Conservation (phyloP, 2,888 invertebrate species). For the Helleia helle region DNA sequence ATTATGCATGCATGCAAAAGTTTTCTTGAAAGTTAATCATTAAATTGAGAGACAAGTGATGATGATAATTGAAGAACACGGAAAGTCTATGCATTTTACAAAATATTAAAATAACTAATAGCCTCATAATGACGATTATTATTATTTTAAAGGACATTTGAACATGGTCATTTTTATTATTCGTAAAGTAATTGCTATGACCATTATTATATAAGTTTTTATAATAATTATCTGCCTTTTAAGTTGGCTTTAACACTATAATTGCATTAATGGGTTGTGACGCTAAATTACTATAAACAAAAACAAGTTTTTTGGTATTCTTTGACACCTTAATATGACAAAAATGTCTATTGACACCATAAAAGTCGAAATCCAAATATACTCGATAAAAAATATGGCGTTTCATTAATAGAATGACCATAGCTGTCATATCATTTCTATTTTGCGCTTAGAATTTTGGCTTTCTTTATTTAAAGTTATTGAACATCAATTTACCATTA, state of each 20-base stretch:
- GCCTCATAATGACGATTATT: too few relatives aligned
- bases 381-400: not conserved
- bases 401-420: not conserved
- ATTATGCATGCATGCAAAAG: too few relatives aligned
- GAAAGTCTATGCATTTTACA: too few relatives aligned
- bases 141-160: constrained; percentile 3
- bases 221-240: constrained; percentile 4
- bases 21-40: too few relatives aligned
- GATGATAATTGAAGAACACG: too few relatives aligned
- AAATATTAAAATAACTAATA: too few relatives aligned
- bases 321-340: not conserved
- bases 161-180: not conserved
- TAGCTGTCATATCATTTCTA: not conserved
- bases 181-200: not conserved
- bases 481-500: too few relatives aligned
- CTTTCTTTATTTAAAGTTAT: too few relatives aligned
- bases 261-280: constrained; percentile 6
- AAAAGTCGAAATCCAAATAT: not conserved
- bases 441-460: constrained; percentile 7
- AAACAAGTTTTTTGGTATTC: not conserved
- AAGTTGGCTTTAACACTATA: not conserved
- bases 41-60: too few relatives aligned
- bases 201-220: constrained; percentile 8
- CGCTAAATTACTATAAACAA: constrained; percentile 8
- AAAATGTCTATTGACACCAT: constrained; percentile 3